Evolutionary conservation across 1,140 invertebrate species (phyloP), one percentile per base, ranked within the genome.

Genomic region (Drosophila sechellia): DNA sequence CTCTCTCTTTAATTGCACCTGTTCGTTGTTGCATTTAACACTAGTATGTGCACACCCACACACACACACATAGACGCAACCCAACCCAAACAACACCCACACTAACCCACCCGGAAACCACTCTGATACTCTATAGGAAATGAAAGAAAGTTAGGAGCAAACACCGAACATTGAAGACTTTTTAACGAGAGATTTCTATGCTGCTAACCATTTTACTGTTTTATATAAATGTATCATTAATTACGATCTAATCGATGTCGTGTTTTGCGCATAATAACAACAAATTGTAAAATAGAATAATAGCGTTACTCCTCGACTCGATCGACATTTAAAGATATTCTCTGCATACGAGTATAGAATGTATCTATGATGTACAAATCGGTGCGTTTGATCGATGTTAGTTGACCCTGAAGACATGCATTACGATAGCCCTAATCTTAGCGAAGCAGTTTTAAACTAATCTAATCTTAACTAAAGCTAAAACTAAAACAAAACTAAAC

Each of bases 11-110:
- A 22, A 54, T 64, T 69, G 83, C 83, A 89, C 75, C 83, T 77
- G 75, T 87, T 86, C 57, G 79, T 87, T 83, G 83, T 87, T 86
- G 83, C 83, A 86, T 86, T 83, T 86, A 81, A 81, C 61, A 54
- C 46, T 69, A 54, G 55, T 42, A 53, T 45, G 37, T 46, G 75
- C 78, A 72, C 68, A 65, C 53, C 45, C 60, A 25, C n/a, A 31
- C 13, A 11, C 13, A 11, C 60, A 31, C 59, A 17, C 4, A 4
- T 10, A 20, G 42, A 27, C 46, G 1, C n/a, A 43, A 20, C 59
- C 25, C 25, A n/a, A 8, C 6, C 60, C 31, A 52, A 11, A 53
- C 49, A 57, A 65, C 46, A 31, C 54, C 48, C 61, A 25, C 34
- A 42, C 61, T 55, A 72, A 81, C 50, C 49, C 64, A 50, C 60